phyloP scores from a whole-genome alignment of 2,113 vertebrate species.

The Excalfactoria chinensis region DNA sequence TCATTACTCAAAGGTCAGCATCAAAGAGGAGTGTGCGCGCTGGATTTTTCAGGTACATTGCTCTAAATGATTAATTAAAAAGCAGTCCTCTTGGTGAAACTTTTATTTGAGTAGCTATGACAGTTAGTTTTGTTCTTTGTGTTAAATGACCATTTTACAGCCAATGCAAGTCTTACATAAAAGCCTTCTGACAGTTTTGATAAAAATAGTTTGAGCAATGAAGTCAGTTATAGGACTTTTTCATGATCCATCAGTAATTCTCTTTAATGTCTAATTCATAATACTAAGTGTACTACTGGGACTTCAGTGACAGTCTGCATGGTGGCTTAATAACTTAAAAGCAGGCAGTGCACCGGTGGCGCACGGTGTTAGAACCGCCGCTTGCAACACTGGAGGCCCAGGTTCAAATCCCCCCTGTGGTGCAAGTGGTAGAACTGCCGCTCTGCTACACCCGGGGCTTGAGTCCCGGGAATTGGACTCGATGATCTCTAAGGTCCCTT shows the following conservation, averaged over 20 bases:
- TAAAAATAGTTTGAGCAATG: not conserved
- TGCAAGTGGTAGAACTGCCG: no score
- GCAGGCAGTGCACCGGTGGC: no score
- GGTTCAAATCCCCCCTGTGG: no score
- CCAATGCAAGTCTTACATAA: not conserved
- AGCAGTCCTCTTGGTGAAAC: not conserved
- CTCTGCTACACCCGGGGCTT: no score
- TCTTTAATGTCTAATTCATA: not conserved
- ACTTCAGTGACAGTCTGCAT: not conserved
- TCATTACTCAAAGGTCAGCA: constrained; percentile 93
- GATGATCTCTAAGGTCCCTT: no score
- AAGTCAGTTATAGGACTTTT: not conserved
- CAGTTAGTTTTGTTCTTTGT: not conserved
- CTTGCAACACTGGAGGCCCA: no score
- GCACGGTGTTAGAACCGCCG: no score
- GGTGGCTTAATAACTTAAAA: not conserved
- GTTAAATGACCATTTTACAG: not conserved
- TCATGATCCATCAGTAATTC: rapidly evolving
- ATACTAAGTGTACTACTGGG: not conserved
- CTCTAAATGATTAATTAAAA: not conserved
- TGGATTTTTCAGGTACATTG: constrained; percentile 92
- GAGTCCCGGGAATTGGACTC: no score
- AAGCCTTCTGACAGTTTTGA: not conserved
- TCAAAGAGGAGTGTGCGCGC: constrained; percentile 91
- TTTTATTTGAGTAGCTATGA: not conserved